phyloP scores from a whole-genome alignment of 2,113 vertebrate genomes.

The Scatophagus argus region DNA sequence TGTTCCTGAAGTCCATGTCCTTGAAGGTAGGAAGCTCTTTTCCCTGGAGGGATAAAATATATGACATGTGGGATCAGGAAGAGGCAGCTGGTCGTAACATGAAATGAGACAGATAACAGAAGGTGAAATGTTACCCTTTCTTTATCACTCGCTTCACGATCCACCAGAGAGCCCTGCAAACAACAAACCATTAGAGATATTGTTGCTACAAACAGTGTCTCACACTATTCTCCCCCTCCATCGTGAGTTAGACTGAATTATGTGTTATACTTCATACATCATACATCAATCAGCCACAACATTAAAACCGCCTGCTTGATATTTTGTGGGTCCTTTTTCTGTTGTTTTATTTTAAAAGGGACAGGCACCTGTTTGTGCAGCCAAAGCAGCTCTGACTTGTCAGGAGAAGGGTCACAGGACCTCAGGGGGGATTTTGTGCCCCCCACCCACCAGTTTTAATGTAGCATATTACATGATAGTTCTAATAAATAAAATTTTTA shows the following conservation, averaged over 20 bases:
- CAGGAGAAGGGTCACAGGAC: too few relatives aligned
- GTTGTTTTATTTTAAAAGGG: too few relatives aligned
- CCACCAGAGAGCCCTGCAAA: conserved; percentile 90
- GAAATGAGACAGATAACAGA: not conserved
- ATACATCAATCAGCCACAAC: too few relatives aligned
- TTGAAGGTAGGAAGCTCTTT: conserved; percentile 94
- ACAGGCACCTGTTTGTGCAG: too few relatives aligned
- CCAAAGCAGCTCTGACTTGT: too few relatives aligned
- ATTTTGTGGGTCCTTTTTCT: too few relatives aligned
- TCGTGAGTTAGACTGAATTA: not conserved
- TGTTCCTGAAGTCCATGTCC: conserved; percentile 93
- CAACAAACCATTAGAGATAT: not conserved
- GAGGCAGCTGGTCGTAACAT: not conserved
- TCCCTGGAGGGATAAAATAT: conserved; percentile 69
- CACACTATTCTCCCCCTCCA: not conserved
- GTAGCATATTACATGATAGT: too few relatives aligned
- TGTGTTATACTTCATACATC: not conserved
- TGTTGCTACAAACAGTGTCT: not conserved
- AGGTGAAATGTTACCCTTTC: conserved; percentile 84
- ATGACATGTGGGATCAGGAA: not conserved
- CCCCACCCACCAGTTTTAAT: too few relatives aligned
- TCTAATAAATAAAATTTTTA: too few relatives aligned
- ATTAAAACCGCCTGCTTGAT: too few relatives aligned
- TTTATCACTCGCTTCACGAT: conserved; percentile 93
- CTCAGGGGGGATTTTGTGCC: too few relatives aligned